Conservation (phyloP, 2,113 vertebrate species). For the Anser cygnoides region DNA sequence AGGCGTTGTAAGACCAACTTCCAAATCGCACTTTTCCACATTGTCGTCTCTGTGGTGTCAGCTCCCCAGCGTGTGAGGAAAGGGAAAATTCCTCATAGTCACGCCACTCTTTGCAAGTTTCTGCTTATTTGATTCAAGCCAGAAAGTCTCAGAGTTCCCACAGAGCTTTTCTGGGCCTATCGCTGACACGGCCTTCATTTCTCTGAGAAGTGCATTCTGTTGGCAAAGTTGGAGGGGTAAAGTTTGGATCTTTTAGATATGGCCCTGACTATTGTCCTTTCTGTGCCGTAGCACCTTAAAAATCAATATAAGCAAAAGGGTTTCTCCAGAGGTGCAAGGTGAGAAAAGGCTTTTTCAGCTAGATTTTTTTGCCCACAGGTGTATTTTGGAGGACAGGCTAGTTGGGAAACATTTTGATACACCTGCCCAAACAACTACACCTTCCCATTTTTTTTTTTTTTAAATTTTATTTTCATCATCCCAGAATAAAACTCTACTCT, state of each 20-base stretch:
- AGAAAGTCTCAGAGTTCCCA: background rate
- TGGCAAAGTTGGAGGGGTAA: background rate
- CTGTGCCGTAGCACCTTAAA: background rate
- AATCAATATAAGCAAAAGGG: background rate
- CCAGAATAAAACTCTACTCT: background rate
- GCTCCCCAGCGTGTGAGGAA: background rate
- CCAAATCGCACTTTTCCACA: background rate
- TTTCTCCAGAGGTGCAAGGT: background rate
- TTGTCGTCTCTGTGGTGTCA: background rate
- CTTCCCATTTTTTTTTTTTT: background rate
- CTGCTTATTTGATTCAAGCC: background rate
- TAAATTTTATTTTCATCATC: background rate
- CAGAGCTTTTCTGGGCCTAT: background rate
- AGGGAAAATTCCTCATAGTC: background rate
- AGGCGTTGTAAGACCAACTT: background rate
- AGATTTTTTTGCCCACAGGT: background rate
- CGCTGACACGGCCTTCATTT: background rate
- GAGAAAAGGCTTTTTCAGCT: background rate
- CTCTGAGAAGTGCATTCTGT: background rate
- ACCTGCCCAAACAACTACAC: too few relatives aligned
- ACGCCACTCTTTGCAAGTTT: background rate
- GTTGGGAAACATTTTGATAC: background rate
- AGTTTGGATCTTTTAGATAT: background rate
- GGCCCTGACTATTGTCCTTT: rapidly evolving
- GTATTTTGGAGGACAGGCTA: background rate